phyloP scores from a whole-genome alignment of 1,140 invertebrate species.

The Dendroctonus ponderosae region DNA sequence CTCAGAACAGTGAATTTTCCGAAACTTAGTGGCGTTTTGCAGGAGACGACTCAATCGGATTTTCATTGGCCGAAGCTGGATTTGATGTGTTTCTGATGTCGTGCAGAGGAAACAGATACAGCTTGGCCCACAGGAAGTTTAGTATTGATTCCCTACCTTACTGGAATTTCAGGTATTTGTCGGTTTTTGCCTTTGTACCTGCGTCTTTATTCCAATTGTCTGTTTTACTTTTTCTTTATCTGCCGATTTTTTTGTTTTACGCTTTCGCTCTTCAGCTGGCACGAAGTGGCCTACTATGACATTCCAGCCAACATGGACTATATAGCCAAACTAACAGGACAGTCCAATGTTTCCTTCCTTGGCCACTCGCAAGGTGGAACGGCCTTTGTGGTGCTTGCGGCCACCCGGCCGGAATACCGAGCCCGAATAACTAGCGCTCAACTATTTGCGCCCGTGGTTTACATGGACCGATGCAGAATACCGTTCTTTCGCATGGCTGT shows the following conservation, averaged over 20 bases:
- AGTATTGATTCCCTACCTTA: constrained; percentile 52
- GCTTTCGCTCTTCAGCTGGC: constrained; percentile 36
- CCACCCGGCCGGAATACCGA: constrained; percentile 8
- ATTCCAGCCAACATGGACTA: constrained; percentile 74
- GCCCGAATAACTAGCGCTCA: constrained; percentile 1
- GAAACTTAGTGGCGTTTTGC: constrained; percentile 21
- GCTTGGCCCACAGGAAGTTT: constrained; percentile 56
- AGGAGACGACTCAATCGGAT: constrained; percentile 35
- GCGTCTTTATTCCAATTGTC: too few species aligned
- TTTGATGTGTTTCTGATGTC: constrained; percentile 67
- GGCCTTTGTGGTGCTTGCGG: constrained; percentile 7
- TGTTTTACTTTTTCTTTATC: too few species aligned
- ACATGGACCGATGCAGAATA: constrained; percentile 1
- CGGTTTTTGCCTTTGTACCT: too few species aligned
- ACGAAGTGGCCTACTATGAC: constrained; percentile 77
- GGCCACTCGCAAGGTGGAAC: constrained; percentile 69
- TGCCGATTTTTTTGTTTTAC: too few species aligned
- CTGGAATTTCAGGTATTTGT: constrained; percentile 36
- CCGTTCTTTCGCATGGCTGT: constrained; percentile 1
- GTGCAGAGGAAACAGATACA: constrained; percentile 66
- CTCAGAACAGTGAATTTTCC: too few species aligned
- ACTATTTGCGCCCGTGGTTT: constrained; percentile 13
- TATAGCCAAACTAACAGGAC: constrained; percentile 61
- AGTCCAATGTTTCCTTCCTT: constrained; percentile 64
- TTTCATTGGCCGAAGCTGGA: constrained; percentile 41